A percentile compares a stretch with the other conserved stretches of the same genome.
Conservation (phyloP, 2,113 vertebrate genomes). For the Zosterops borbonicus region DNA sequence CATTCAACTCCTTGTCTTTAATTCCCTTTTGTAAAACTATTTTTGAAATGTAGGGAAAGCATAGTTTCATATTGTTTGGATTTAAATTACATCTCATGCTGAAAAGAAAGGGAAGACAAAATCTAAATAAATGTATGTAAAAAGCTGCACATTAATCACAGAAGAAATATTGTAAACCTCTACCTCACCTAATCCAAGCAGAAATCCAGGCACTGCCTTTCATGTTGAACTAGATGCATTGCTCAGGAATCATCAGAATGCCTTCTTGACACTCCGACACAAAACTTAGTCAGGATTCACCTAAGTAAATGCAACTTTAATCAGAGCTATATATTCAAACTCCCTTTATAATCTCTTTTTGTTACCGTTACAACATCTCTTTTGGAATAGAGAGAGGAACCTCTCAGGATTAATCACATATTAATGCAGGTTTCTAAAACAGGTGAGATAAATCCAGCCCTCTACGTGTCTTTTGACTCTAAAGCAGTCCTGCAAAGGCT, state of each 20-base stretch:
- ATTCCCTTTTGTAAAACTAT: background rate
- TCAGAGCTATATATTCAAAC: background rate
- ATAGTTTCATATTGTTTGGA: background rate
- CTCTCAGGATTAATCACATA: background rate
- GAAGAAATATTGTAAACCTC: background rate
- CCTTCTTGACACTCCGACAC: background rate
- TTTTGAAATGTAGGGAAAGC: background rate
- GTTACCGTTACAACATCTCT: background rate
- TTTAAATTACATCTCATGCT: background rate
- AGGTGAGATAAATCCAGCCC: background rate
- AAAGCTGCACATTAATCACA: background rate
- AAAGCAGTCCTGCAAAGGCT: background rate
- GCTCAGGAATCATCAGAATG: background rate
- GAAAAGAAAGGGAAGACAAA: background rate
- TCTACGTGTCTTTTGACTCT: background rate
- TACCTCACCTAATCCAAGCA: background rate
- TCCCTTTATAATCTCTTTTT: background rate
- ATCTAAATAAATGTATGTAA: background rate
- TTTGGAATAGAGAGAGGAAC: background rate
- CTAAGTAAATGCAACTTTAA: background rate
- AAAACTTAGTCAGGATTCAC: background rate
- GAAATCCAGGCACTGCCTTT: background rate
- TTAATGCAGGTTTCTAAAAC: background rate
- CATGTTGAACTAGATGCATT: background rate
- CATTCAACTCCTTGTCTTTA: background rate